Conservation (phyloP, 1,140 invertebrate genomes). For the Sitodiplosis mosellana region DNA sequence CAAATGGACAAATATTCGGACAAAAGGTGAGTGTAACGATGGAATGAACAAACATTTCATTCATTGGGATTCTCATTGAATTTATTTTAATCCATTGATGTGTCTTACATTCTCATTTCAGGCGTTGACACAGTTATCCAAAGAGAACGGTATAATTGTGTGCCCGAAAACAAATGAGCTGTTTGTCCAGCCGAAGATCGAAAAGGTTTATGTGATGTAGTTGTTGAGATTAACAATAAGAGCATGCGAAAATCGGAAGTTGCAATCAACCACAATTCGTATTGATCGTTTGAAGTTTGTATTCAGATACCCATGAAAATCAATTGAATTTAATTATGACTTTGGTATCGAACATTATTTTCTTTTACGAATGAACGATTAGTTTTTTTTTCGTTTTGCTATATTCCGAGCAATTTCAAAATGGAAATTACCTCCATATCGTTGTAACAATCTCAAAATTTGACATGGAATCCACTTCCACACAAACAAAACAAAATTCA, state of each 20-base stretch:
- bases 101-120: constrained; percentile 26
- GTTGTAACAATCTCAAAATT: too few relatives aligned
- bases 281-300: neutral
- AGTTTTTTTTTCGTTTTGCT: too few relatives aligned
- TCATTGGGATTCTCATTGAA: constrained; percentile 1
- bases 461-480: too few relatives aligned
- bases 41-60: neutral
- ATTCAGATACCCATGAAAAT: too few relatives aligned
- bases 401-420: too few relatives aligned
- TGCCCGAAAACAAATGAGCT: constrained; percentile 85
- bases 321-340: too few relatives aligned
- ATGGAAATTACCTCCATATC: too few relatives aligned
- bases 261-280: neutral
- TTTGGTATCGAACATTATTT: too few relatives aligned
- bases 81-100: constrained; percentile 1
- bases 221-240: neutral
- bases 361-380: too few relatives aligned
- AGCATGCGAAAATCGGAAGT: neutral
- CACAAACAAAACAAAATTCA: too few relatives aligned
- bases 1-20: constrained; percentile 96
- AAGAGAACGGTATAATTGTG: constrained; percentile 71
- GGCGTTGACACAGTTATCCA: constrained; percentile 73
- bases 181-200: constrained; percentile 72
- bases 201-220: constrained; percentile 92
- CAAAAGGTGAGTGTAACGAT: constrained; percentile 47